Base-by-base conservation (phyloP, 2,797 vertebrate genomes). In the Furcifer pardalis region DNA sequence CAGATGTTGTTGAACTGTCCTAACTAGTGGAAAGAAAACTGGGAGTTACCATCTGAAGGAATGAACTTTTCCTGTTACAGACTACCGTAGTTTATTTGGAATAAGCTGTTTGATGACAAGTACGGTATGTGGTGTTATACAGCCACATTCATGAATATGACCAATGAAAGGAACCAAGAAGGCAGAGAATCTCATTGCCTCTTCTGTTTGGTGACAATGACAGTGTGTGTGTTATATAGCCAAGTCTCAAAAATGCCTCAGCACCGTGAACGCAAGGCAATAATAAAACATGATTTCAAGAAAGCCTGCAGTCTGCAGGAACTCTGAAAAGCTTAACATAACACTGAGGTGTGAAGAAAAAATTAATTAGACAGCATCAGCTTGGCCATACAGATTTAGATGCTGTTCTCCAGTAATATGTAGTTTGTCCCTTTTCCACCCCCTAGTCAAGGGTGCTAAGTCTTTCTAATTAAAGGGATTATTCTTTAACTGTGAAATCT, bases 381-480 rank as follows among this genome's bases (percentile, higher is more conserved):
- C 77, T 93, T 85, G 79, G 78, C 73, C 87, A 42, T 60, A 83
- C 46, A 90, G 85, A 92, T 91, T 91, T 90, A 89, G 85, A 77
- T 74, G 56, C 35, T 87, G 19, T 40, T 89, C 66, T 44, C 88
- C 82, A 84, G 66, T 85, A 90, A 86, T 85, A 82, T 19, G 89
- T 76, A 66, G 59, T 81, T 90, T 87, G 60, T 66, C 89, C 88
- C 68, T 85, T 92, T 91, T 82, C 60, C 44, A 87, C 78, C n/a
- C 63, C 77, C 74, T 90, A 86, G 87, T 76, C 84, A 91, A 84
- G 62, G 85, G 72, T 89, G n/a, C 62, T 90, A 92, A 87, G 75
- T 21, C 82, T 93, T 90, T 78, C 85, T 93, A 94, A 93, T 90
- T 94, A 91, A 91, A 94, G 90, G 49, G 65, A 89, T 89, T 72